Base-by-base conservation (phyloP, 2,113 vertebrate genomes). In the Rhynchomys soricoides region DNA sequence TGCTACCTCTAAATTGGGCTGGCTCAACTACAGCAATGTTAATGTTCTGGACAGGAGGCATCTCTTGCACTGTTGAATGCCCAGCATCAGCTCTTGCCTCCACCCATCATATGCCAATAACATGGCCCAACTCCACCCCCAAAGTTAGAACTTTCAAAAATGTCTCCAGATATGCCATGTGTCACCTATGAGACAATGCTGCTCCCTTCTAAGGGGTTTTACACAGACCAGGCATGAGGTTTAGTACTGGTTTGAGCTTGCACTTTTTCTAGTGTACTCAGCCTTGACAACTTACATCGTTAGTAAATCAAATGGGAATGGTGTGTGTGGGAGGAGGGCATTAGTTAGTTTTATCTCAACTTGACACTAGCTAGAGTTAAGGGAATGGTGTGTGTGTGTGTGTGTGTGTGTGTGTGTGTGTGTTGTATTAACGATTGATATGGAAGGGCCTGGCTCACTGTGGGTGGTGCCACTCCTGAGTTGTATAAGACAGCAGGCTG, bases 71-170 rank as follows among this genome's bases (percentile, higher is more conserved):
- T 13, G 45, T 12, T 26, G 19, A 62, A 68, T 8, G 50, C 48
- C 43, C 55, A n/a, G 29, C 7, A 59, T 9, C 29, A 48, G 10
- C 62, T 7, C 57, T 57, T 66, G 24, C 50, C 71, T 70, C 48
- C 31, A 50, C n/a, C 45, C 22, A 73, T 16, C 50, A 45, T 1
- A 1, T 55, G 57, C 34, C 45, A 43, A 68, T 11, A 31, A 43
- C 12, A 45, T 26, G 17, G 3, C 8, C 7, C 12, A 2, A 37
- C 3, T 6, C 24, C 0, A 11, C 6, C 3, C 6, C 13, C 40
- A 45, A 95, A 75, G 70, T 5, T 66, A 29, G 59, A 43, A 52
- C 10, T 0, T 79, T 24, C 4, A 50, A 79, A 92, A 91, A 57
- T 2, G 17, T 62, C 22, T 94, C 64, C 59, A 86, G 93, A 73